phyloP scores from a whole-genome alignment of 2,888 invertebrate genomes.

The Cataglyphis livida region DNA sequence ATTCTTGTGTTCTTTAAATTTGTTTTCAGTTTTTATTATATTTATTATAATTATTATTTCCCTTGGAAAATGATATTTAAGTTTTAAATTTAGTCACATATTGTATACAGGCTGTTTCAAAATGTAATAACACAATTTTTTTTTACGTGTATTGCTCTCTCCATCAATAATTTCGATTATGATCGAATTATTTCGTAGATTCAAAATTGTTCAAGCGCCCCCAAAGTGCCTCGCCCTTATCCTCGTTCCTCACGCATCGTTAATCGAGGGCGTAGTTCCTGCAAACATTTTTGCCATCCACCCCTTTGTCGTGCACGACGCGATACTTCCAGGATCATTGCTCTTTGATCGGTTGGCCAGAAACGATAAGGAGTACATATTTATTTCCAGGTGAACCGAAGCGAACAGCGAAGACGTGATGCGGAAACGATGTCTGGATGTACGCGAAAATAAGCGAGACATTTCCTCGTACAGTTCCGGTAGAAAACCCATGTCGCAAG shows the following conservation, averaged over 20 bases:
- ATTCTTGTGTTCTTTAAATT: background rate
- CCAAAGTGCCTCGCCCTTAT: slow-evolving; percentile 29
- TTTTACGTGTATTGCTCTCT: background rate
- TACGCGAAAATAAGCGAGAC: slow-evolving; percentile 78
- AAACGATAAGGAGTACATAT: slow-evolving; percentile 78
- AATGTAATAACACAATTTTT: background rate
- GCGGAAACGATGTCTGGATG: slow-evolving; percentile 82
- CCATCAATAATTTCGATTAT: background rate
- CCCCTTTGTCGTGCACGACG: slow-evolving; percentile 21
- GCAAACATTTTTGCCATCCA: slow-evolving; percentile 39
- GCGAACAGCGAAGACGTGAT: slow-evolving; percentile 84
- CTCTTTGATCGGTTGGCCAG: slow-evolving; percentile 68
- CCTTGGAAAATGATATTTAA: background rate
- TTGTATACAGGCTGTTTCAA: background rate
- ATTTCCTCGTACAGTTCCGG: slow-evolving; percentile 76
- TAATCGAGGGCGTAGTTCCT: slow-evolving; percentile 42
- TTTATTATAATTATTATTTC: background rate
- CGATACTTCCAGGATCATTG: slow-evolving; percentile 65
- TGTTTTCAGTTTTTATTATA: background rate
- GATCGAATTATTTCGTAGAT: background rate
- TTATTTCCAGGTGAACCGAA: slow-evolving; percentile 83
- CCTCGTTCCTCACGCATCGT: slow-evolving; percentile 21
- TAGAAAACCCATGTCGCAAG: slow-evolving; percentile 61
- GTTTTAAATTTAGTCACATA: too few species aligned
- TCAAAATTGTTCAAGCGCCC: background rate